phyloP scores from a whole-genome alignment of 2,888 invertebrate genomes.

The Apotomis turbidana region DNA sequence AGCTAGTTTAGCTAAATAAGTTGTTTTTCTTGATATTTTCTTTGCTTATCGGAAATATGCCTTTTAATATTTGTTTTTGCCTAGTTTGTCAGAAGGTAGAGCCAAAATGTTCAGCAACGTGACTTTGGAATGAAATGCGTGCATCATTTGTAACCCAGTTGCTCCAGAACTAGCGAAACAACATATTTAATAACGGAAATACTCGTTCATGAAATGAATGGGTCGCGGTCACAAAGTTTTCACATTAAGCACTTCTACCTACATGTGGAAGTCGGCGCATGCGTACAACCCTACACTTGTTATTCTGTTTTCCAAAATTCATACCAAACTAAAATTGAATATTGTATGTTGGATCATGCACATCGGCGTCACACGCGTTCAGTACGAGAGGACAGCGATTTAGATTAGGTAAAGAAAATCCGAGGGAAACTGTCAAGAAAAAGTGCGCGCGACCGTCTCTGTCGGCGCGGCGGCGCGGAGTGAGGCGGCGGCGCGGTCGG shows the following conservation, averaged over 20 bases:
- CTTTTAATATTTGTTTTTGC: background rate
- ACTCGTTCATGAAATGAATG: slow-evolving; percentile 48
- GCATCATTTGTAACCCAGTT: slow-evolving; percentile 16
- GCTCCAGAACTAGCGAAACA: slow-evolving; percentile 31
- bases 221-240: slow-evolving; percentile 64
- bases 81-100: background rate
- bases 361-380: slow-evolving; percentile 56
- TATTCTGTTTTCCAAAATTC: slow-evolving; percentile 21
- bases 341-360: slow-evolving; percentile 45
- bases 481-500: slow-evolving; percentile 54
- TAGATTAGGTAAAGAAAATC: slow-evolving; percentile 72
- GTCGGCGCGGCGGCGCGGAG: slow-evolving; percentile 54
- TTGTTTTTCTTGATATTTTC: background rate
- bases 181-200: slow-evolving; percentile 40
- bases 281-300: slow-evolving; percentile 24
- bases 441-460: slow-evolving; percentile 66
- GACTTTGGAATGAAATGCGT: background rate
- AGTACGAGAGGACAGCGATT: slow-evolving; percentile 66
- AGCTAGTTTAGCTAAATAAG: background rate
- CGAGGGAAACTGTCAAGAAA: slow-evolving; percentile 71
- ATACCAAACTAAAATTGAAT: slow-evolving; percentile 23
- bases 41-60: background rate
- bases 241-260: slow-evolving; percentile 67
- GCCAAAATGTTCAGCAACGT: background rate
- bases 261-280: slow-evolving; percentile 47